Base-by-base conservation (phyloP, 2,797 vertebrate genomes). In the Chelon auratus region DNA sequence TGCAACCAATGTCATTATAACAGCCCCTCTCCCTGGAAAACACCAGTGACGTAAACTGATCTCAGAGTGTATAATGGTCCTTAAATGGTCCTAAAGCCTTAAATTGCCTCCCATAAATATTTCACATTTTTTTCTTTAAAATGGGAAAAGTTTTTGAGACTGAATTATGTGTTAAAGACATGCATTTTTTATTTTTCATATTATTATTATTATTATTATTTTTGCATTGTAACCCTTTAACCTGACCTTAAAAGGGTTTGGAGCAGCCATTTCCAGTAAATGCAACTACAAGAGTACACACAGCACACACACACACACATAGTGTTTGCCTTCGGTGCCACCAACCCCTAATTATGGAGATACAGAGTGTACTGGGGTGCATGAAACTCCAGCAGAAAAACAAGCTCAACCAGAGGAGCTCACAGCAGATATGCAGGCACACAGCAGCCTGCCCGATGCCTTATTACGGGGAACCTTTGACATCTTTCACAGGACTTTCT, bases 281-380 rank as follows among this genome's bases (percentile, higher is more conserved):
- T 56, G 63, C 62, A 48, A 8, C 55, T 40, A 42, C 13, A 53
- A 37, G 22, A 40, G 30, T 48, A 52, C 69, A 70, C 61, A 63
- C 62, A 53, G 26, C 20, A 61, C 61, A 58, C 52, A 50, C 48
- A 39, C 59, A 58, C 63, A 68, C 36, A 68, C 52, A 74, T 55
- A 64, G 58, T 48, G 67, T 73, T 71, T 74, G 73, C 75, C 78
- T 72, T 72, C 63, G 66, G 78, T 80, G 80, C 85, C 85, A 88
- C 76, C 47, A 55, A 78, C 69, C 65, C 55, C 70, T 90, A 78
- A 90, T 90, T 89, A 90, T 39, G 64, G 63, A 81, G 83, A 72
- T 76, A 62, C 52, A 70, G 62, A 82, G 66, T 73, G 70, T 63
- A 54, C 85, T 20, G 26, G 62, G 68, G 77, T 78, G 51, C 75